Evolutionary conservation across 1,140 invertebrate species (phyloP).

Genomic region (Coenobita brevimanus): DNA sequence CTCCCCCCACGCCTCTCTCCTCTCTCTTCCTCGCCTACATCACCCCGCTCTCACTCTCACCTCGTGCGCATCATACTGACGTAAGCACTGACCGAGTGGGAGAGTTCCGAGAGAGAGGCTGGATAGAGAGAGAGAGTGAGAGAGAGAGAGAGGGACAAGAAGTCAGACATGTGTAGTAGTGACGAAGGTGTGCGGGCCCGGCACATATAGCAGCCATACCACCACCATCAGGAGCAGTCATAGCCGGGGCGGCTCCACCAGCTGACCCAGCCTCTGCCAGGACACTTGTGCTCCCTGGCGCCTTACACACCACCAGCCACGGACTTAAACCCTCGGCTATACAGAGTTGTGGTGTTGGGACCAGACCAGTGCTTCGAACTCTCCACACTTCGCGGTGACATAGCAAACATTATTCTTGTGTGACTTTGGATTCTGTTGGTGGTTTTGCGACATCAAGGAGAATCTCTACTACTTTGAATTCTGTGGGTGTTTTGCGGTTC

Average conservation of each 20-base stretch:
- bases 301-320: constrained; percentile 20
- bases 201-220: constrained; percentile 48
- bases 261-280: constrained; percentile 1
- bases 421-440: no score
- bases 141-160: constrained; percentile 43
- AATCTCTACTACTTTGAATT: no score
- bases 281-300: background rate
- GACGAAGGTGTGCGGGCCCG: constrained; percentile 25
- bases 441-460: no score
- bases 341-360: no score
- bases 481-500: no score
- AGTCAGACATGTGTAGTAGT: constrained; percentile 53
- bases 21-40: constrained; percentile 50
- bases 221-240: constrained; percentile 39
- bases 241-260: constrained; percentile 25
- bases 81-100: constrained; percentile 52
- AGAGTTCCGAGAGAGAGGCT: constrained; percentile 28
- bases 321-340: no score
- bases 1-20: constrained; percentile 5
- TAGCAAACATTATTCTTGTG: no score
- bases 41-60: constrained; percentile 52
- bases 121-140: constrained; percentile 33
- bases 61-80: constrained; percentile 59
- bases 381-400: no score
- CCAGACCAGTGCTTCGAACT: no score